Evolutionary conservation across 1,140 invertebrate genomes (phyloP).

Genomic region (Drosophila sp.): DNA sequence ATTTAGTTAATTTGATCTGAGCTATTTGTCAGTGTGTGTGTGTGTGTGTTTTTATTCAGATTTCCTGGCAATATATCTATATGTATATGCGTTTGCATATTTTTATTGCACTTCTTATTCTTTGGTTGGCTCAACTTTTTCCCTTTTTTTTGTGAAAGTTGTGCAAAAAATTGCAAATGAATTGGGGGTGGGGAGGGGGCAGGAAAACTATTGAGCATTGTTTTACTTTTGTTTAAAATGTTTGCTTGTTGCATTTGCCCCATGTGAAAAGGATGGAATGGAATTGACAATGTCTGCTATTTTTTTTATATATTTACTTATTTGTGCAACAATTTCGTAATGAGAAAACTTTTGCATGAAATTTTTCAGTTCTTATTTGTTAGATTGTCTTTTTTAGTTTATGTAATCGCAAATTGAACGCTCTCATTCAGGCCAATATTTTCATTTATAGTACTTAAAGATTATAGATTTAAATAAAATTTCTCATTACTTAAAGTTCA

Average conservation of each 20-base stretch:
- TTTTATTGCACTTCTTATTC: conserved; percentile 19
- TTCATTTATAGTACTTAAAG: no score
- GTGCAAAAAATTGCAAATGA: conserved; percentile 45
- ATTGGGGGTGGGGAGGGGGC: conserved; percentile 32
- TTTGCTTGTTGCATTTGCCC: conserved; percentile 65
- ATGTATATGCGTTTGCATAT: background rate
- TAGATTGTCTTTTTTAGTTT: conserved; percentile 21
- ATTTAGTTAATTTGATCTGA: conserved; percentile 65
- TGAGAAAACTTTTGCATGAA: conserved; percentile 70
- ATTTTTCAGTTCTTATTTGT: conserved; percentile 27
- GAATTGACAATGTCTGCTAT: background rate
- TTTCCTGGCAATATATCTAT: background rate
- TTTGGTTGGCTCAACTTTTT: conserved; percentile 59
- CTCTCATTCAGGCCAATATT: background rate
- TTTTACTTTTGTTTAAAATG: conserved; percentile 64
- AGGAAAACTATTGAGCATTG: conserved; percentile 64
- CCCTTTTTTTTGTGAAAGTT: conserved; percentile 61
- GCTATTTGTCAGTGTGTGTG: conserved; percentile 36
- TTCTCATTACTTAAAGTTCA: no score
- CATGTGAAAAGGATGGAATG: background rate
- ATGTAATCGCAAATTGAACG: background rate
- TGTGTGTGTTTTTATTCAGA: conserved; percentile 1
- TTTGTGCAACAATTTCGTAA: conserved; percentile 53
- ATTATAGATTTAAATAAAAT: no score
- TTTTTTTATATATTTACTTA: conserved; percentile 36